Evolutionary conservation across 2,888 invertebrate species (phyloP), one percentile per base, ranked within the genome.

Genomic region (Gastrophysa polygoni): DNA sequence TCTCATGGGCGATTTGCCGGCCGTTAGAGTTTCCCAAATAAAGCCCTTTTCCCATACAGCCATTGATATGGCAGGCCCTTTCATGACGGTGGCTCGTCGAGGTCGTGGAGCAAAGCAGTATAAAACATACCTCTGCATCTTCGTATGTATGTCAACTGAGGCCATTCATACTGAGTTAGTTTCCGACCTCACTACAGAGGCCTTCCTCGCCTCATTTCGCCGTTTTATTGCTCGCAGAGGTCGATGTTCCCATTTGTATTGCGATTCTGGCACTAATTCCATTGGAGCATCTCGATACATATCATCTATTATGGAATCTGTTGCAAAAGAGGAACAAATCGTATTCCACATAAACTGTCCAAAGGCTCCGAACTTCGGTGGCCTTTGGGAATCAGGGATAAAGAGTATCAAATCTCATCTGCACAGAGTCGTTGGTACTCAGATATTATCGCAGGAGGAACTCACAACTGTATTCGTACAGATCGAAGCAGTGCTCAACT

Each of bases 131-230:
- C 46, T 14, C 8, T 46, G 3, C n/a, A 46, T 54, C 7, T 54
- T 43, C 24, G 54, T 54, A 8, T 54, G 54, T 14, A 54, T 54
- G 54, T 18, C 43, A 11, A 54, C 32, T 14, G 43, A 54, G 14
- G 54, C 54, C 7, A 21, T 54, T 17, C 38, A 54, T 43, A 34
- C 43, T 11, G 54, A 54, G 21, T 38, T 38, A 4, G 54, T 54
- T 6, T 54, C 54, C 7, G 54, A 54, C 38, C 18, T 54, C 6
- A 38, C 54, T n/a, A 54, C 54, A 11, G 54, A 54, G 14, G 54
- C 54, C 3, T 54, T 54, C 32, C 14, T 20, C 16, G 2, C 14
- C n/a, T n/a, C n/a, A n/a, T n/a, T 52, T 2, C 28, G 18, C 17
- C 29, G 52, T 11, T 32, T 52, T 29, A 16, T 29, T 17, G 29